Percentiles rank a stretch among this genome's conserved stretches.
These are phyloP conservation scores for Cryptus viduatorius DNA, from an alignment of 2,888 invertebrate genomes.

Conservation along the genomic window DNA sequence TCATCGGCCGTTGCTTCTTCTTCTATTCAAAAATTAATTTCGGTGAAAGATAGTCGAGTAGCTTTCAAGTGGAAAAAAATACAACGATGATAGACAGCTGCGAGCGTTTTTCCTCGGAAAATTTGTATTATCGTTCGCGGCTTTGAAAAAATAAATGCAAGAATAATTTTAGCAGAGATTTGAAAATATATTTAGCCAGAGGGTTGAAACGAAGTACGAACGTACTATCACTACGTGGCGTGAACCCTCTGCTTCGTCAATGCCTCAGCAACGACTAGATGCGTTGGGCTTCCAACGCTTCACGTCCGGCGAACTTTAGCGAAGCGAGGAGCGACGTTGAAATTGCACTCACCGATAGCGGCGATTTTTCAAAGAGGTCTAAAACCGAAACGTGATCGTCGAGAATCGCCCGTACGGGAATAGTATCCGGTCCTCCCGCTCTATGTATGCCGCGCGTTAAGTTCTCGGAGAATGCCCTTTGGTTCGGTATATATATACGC, in stretches of 20 bases:
- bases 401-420: slow-evolving; percentile 7
- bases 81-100: background rate
- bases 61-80: background rate
- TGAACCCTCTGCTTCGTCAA: background rate
- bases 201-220: background rate
- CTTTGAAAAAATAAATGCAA: background rate
- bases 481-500: background rate
- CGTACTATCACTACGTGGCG: background rate
- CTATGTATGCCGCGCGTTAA: slow-evolving; percentile 2
- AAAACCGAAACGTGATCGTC: slow-evolving; percentile 47
- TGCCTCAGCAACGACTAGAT: slow-evolving; percentile 1
- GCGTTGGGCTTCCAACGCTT: background rate
- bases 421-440: background rate
- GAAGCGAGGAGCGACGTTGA: slow-evolving; percentile 42
- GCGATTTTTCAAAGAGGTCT: slow-evolving; percentile 55
- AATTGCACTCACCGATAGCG: slow-evolving; percentile 52
- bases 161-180: background rate
- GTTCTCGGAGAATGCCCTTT: background rate
- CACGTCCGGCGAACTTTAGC: slow-evolving; percentile 2
- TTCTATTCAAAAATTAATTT: background rate
- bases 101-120: background rate
- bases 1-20: too few relatives aligned
- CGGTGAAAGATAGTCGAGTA: background rate
- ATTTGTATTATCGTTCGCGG: background rate
- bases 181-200: background rate